These are phyloP conservation scores for Limonius californicus DNA, from an alignment of 1,140 invertebrate genomes.

Conservation along the genomic window DNA sequence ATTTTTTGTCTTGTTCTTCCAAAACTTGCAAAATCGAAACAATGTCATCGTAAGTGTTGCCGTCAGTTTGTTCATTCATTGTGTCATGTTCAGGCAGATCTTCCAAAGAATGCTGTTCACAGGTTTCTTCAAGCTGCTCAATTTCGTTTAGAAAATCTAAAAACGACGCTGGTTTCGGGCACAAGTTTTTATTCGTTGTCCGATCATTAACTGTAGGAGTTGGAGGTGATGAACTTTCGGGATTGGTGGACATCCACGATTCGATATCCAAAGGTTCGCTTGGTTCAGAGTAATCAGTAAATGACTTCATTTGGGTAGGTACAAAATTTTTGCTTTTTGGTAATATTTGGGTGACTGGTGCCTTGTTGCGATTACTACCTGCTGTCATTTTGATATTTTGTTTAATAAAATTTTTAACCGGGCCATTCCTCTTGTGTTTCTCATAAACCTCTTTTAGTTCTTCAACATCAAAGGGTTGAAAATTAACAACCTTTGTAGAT, in stretches of 20 bases:
- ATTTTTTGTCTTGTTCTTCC: conserved; percentile 42
- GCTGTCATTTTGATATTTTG: neutral
- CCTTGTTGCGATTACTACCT: neutral
- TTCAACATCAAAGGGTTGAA: neutral
- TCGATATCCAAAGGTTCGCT: neutral
- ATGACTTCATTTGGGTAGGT: neutral
- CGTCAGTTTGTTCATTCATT: conserved; percentile 1
- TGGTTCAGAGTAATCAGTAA: neutral
- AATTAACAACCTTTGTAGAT: neutral
- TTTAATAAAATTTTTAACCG: neutral
- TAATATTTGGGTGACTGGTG: neutral
- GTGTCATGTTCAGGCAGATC: neutral
- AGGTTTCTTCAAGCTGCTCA: neutral
- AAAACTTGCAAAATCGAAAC: conserved; percentile 39
- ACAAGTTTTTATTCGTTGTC: neutral
- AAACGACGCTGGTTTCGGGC: neutral
- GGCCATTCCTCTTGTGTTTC: neutral
- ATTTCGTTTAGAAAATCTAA: neutral
- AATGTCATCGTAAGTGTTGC: conserved; percentile 38
- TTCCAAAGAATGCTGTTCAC: neutral
- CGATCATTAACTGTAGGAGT: too few species aligned
- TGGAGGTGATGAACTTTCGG: neutral
- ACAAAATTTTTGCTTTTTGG: neutral
- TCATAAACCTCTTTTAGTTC: neutral
- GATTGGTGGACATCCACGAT: neutral